phyloP scores from a whole-genome alignment of 2,797 vertebrate species.

The Euphonia xanthogaster region DNA sequence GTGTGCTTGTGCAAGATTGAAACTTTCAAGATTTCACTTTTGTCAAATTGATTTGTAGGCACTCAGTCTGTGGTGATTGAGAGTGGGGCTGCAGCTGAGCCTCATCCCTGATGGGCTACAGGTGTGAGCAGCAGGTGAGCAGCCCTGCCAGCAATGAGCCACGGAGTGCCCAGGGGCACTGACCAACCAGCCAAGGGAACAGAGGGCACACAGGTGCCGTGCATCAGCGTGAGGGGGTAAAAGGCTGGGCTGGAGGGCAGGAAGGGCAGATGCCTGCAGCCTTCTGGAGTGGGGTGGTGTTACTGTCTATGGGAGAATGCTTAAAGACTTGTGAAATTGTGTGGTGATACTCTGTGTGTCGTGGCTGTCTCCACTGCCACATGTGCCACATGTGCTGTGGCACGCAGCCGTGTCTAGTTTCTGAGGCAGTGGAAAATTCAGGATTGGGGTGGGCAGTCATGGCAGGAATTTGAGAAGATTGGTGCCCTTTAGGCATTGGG shows the following conservation, averaged over 20 bases:
- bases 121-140: background rate
- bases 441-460: background rate
- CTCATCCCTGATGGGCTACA: background rate
- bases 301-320: background rate
- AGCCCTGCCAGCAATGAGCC: no score
- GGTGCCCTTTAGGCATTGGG: background rate
- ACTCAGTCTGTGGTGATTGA: background rate
- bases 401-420: background rate
- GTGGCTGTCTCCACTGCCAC: rapidly evolving
- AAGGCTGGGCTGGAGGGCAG: no score
- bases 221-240: no score
- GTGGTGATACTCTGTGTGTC: background rate
- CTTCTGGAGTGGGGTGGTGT: background rate
- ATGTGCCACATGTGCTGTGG: background rate
- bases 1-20: background rate
- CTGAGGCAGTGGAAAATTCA: background rate
- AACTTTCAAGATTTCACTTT: background rate
- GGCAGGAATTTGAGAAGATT: background rate
- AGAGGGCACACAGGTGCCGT: background rate
- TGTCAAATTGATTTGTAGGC: background rate
- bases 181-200: background rate
- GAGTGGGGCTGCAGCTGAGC: background rate
- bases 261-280: background rate
- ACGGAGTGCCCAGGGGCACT: background rate
- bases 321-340: background rate